Evolutionary conservation across 53 echinoderm and acorn worm genomes (phyloP).

Genomic region (Henricia sp.): DNA sequence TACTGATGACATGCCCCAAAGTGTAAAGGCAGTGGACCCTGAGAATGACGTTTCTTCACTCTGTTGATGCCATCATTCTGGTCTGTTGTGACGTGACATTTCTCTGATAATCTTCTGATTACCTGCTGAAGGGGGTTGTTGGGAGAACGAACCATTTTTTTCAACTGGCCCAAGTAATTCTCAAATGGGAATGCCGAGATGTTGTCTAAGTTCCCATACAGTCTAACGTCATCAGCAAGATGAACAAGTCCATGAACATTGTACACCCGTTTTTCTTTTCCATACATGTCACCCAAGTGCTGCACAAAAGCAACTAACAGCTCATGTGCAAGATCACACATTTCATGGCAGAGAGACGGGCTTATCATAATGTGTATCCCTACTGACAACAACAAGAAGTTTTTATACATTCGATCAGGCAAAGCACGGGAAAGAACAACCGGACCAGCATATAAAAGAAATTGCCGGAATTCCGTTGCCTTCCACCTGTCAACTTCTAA

Average conservation of each 20-base stretch:
- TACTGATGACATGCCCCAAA: neutral
- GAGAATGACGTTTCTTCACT: too few relatives aligned
- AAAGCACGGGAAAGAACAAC: constrained; percentile 35
- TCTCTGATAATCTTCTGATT: constrained; percentile 12
- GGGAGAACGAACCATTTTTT: constrained; percentile 41
- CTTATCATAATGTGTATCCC: constrained; percentile 29
- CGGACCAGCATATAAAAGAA: constrained; percentile 59
- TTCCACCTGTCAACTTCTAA: constrained; percentile 57
- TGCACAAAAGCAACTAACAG: constrained; percentile 42
- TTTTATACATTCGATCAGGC: constrained; percentile 43
- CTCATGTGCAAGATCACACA: constrained; percentile 36
- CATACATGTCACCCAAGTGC: constrained; percentile 42
- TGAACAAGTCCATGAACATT: constrained; percentile 62
- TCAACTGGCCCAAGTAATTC: constrained; percentile 37
- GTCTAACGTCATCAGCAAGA: constrained; percentile 45
- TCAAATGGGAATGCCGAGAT: constrained; percentile 56
- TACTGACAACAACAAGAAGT: constrained; percentile 25
- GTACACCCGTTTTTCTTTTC: constrained; percentile 53
- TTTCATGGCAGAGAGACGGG: neutral
- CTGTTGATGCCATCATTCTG: too few relatives aligned
- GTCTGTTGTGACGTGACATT: neutral
- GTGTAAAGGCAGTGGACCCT: neutral
- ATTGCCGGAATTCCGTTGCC: constrained; percentile 61
- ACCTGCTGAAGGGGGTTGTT: constrained; percentile 25
- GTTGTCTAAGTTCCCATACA: constrained; percentile 32